A percentile compares a stretch with the other conserved stretches of the same genome.
Evolutionary conservation across 2,797 vertebrate species (phyloP).

Genomic region (Halcyon smyrnensis): DNA sequence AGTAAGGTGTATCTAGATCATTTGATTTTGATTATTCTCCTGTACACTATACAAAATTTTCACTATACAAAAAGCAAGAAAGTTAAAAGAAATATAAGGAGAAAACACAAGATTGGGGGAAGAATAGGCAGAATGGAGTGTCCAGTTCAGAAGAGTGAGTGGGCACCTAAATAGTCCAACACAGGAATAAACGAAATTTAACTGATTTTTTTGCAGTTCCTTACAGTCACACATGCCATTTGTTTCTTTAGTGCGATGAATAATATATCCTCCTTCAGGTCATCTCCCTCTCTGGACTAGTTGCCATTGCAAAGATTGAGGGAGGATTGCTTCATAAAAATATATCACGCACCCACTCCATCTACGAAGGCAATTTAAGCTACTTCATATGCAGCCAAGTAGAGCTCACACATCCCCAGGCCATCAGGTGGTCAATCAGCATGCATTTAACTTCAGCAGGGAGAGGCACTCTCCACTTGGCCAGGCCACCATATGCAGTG

Average conservation of each 20-base stretch:
- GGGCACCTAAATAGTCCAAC: background rate
- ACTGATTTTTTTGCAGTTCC: background rate
- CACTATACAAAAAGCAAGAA: background rate
- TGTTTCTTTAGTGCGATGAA: background rate
- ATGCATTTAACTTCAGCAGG: background rate
- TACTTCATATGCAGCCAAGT: background rate
- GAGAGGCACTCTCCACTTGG: background rate
- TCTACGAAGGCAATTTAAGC: background rate
- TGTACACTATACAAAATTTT: background rate
- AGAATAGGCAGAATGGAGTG: background rate
- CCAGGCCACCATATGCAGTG: background rate
- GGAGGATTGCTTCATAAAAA: background rate
- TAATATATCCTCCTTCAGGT: background rate
- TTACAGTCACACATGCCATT: fast-evolving
- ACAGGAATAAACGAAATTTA: background rate
- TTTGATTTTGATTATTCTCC: background rate
- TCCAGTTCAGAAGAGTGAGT: background rate
- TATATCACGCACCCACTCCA: background rate
- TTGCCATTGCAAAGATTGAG: background rate
- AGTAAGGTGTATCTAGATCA: background rate
- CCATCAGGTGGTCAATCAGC: background rate
- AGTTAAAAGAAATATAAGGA: background rate
- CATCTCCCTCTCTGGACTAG: background rate
- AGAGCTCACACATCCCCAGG: background rate
- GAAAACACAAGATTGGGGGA: background rate